Percentiles rank a stretch among this genome's conserved stretches.
These are phyloP conservation scores for Stenotaenia linearis DNA, from an alignment of 2,888 invertebrate species.

Conservation along the genomic window DNA sequence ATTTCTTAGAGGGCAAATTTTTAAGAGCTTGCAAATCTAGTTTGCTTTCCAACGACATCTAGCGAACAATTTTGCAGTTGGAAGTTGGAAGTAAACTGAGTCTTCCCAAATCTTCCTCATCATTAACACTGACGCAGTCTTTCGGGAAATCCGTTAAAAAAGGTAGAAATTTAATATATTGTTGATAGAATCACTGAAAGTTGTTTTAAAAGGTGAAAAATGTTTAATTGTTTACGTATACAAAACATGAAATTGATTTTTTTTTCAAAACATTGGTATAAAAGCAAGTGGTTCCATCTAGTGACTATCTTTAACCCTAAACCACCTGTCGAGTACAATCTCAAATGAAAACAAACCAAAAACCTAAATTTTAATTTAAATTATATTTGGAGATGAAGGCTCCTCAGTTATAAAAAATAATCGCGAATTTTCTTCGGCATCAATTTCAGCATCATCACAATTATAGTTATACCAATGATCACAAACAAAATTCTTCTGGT, in stretches of 20 bases:
- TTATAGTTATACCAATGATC: slow-evolving; percentile 41
- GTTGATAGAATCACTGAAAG: background rate
- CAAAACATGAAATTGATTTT: background rate
- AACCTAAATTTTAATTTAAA: too few species aligned
- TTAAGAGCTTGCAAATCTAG: too few species aligned
- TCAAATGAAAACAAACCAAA: too few species aligned
- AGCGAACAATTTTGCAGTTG: background rate
- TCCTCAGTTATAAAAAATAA: slow-evolving; percentile 18
- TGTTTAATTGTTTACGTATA: background rate
- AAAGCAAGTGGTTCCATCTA: background rate
- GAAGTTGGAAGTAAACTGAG: too few species aligned
- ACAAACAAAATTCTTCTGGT: slow-evolving; percentile 41
- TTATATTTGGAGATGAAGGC: background rate
- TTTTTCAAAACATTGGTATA: background rate
- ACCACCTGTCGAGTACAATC: background rate
- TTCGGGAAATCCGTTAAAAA: background rate
- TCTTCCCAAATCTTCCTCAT: too few species aligned
- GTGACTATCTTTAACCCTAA: background rate
- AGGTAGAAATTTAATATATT: background rate
- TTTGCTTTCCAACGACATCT: background rate
- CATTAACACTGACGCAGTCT: background rate
- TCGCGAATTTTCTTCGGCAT: slow-evolving; percentile 26
- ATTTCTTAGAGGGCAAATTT: too few species aligned
- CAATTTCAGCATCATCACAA: slow-evolving; percentile 32
- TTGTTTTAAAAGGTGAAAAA: background rate